Conservation (phyloP, 1,140 invertebrate genomes). For the Ditylenchus dipsaci region DNA sequence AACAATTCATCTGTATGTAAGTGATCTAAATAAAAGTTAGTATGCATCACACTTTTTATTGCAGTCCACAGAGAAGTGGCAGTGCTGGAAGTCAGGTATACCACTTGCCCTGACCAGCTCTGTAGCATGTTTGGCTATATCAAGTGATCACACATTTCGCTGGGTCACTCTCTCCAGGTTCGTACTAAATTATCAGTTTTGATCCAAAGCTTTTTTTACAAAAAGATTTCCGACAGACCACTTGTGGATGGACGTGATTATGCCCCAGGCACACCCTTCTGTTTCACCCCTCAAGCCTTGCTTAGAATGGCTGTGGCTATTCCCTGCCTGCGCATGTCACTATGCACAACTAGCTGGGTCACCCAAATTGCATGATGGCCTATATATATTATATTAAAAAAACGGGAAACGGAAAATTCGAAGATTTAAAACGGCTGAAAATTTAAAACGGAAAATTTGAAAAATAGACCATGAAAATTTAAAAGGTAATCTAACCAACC, state of each 20-base stretch:
- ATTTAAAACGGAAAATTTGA: too few species aligned
- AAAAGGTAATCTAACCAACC: too few species aligned
- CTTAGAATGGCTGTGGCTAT: not conserved
- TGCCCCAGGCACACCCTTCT: not conserved
- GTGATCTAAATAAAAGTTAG: not conserved
- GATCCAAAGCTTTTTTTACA: too few species aligned
- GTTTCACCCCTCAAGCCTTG: not conserved
- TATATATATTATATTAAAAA: not conserved
- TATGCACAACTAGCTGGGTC: not conserved
- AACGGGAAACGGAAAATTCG: too few species aligned
- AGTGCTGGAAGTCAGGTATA: not conserved
- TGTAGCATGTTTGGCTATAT: not conserved
- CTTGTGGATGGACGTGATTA: not conserved
- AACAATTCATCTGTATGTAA: not conserved
- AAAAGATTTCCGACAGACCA: too few species aligned
- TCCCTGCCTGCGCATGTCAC: not conserved
- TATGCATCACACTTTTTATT: not conserved
- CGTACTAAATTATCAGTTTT: not conserved
- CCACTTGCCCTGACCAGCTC: not conserved
- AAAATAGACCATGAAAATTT: too few species aligned
- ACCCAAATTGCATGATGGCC: not conserved
- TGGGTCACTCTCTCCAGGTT: not conserved
- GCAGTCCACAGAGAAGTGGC: not conserved
- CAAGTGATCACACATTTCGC: not conserved
- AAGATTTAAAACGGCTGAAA: too few species aligned